These are phyloP conservation scores for Hirtodrosophila cameraria DNA, from an alignment of 2,888 invertebrate genomes.

Conservation along the genomic window DNA sequence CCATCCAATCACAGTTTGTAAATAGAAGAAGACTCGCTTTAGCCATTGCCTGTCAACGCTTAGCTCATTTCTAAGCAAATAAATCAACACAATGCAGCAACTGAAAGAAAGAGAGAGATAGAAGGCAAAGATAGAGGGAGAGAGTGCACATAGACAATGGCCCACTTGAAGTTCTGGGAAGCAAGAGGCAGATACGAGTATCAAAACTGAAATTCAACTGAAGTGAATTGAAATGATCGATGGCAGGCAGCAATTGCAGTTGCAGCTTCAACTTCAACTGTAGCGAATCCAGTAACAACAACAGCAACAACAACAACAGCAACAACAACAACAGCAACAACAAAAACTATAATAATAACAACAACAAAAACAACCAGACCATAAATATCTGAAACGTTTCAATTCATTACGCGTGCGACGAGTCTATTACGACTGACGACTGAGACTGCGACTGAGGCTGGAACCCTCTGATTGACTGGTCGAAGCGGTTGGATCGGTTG, in stretches of 20 bases:
- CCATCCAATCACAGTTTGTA: slow-evolving; percentile 29
- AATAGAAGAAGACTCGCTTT: slow-evolving; percentile 15
- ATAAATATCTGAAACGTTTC: slow-evolving; percentile 67
- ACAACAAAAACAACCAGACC: slow-evolving; percentile 14
- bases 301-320: slow-evolving; percentile 9
- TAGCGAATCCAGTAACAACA: slow-evolving; percentile 4
- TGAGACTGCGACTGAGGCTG: slow-evolving; percentile 21
- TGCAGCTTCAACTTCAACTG: slow-evolving; percentile 7
- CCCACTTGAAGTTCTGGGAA: slow-evolving; percentile 57
- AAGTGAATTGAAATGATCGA: slow-evolving; percentile 53
- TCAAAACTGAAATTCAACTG: slow-evolving; percentile 40
- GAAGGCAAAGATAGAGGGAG: slow-evolving; percentile 5
- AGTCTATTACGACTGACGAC: slow-evolving; percentile 73
- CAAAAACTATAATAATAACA: slow-evolving; percentile 1
- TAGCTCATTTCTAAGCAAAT: slow-evolving; percentile 42
- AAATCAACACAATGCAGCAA: slow-evolving; percentile 46
- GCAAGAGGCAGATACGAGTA: slow-evolving; percentile 9
- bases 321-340: slow-evolving; percentile 6
- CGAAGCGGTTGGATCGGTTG: slow-evolving; percentile 1
- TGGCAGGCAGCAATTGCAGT: slow-evolving; percentile 23
- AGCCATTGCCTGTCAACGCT: slow-evolving; percentile 41
- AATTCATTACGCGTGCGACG: slow-evolving; percentile 79
- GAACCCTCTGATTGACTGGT: slow-evolving; percentile 47
- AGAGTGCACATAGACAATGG: slow-evolving; percentile 39
- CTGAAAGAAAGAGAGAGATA: neutral